phyloP scores from a whole-genome alignment of 2,888 invertebrate genomes.

The Drosophila pseudotalamancana region DNA sequence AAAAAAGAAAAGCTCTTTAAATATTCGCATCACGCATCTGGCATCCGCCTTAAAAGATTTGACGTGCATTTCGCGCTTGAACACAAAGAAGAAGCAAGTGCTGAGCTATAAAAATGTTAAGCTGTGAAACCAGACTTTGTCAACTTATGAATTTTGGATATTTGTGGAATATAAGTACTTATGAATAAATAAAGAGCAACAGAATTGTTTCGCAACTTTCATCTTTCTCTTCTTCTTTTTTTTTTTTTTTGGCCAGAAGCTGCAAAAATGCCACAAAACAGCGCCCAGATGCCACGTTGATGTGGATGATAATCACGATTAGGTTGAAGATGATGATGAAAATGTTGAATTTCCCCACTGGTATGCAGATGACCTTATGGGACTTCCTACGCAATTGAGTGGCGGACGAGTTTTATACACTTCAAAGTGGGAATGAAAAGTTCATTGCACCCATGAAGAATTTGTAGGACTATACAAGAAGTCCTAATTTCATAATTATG shows the following conservation, averaged over 20 bases:
- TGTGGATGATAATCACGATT: slow-evolving; percentile 16
- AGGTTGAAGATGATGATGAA: slow-evolving; percentile 14
- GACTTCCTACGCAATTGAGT: slow-evolving; percentile 15
- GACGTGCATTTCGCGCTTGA: slow-evolving; percentile 43
- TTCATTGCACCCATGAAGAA: slow-evolving; percentile 25
- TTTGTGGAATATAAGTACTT: slow-evolving; percentile 11
- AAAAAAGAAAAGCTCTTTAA: slow-evolving; percentile 6
- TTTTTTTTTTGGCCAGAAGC: slow-evolving; percentile 11
- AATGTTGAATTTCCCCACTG: background rate
- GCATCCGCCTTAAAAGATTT: slow-evolving; percentile 43
- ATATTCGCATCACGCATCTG: slow-evolving; percentile 30
- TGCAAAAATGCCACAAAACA: slow-evolving; percentile 36
- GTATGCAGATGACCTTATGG: slow-evolving; percentile 27
- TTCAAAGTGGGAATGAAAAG: slow-evolving; percentile 2
- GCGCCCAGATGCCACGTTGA: background rate
- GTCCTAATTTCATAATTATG: slow-evolving; percentile 51
- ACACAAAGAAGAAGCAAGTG: slow-evolving; percentile 15
- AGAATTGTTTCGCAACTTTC: slow-evolving; percentile 43
- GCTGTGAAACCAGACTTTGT: slow-evolving; percentile 12
- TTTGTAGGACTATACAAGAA: slow-evolving; percentile 5
- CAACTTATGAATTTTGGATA: slow-evolving; percentile 36
- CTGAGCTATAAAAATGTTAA: background rate
- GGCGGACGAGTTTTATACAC: slow-evolving; percentile 3
- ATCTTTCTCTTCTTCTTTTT: too few relatives aligned
- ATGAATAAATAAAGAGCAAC: slow-evolving; percentile 27